A percentile compares a stretch with the other conserved stretches of the same genome.
Conservation (phyloP, 1,140 invertebrate genomes). For the Heliconius congener region DNA sequence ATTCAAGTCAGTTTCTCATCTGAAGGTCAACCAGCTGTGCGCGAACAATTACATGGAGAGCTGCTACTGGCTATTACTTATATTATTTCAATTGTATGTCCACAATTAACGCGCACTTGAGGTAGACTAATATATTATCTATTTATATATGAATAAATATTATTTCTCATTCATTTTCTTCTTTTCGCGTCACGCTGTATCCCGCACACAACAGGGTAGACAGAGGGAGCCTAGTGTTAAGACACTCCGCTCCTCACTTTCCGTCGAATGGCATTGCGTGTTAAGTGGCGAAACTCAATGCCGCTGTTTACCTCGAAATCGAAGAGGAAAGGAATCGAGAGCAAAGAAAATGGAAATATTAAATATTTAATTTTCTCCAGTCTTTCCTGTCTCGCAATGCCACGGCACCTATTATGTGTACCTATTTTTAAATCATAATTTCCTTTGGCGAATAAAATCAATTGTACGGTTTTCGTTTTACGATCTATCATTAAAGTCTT, state of each 20-base stretch:
- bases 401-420: not conserved
- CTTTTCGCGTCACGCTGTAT: too few relatives aligned
- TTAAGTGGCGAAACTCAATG: too few relatives aligned
- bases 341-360: too few relatives aligned
- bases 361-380: too few relatives aligned
- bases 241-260: too few relatives aligned
- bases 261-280: too few relatives aligned
- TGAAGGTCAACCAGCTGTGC: constrained; percentile 31
- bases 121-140: not conserved
- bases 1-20: constrained; percentile 23
- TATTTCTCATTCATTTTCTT: too few relatives aligned
- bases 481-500: constrained; percentile 22
- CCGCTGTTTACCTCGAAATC: too few relatives aligned
- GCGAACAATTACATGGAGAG: constrained; percentile 22
- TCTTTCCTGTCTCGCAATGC: not conserved
- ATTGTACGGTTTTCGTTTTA: constrained; percentile 18
- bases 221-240: too few relatives aligned
- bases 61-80: constrained; percentile 20
- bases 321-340: too few relatives aligned
- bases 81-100: constrained; percentile 16
- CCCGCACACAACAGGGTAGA: too few relatives aligned
- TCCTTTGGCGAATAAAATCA: not conserved
- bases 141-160: too few relatives aligned
- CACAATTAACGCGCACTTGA: not conserved
- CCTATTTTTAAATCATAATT: not conserved